A percentile compares a stretch with the other conserved stretches of the same genome.
Conservation (phyloP, 2,888 invertebrate genomes). For the Helleia helle region DNA sequence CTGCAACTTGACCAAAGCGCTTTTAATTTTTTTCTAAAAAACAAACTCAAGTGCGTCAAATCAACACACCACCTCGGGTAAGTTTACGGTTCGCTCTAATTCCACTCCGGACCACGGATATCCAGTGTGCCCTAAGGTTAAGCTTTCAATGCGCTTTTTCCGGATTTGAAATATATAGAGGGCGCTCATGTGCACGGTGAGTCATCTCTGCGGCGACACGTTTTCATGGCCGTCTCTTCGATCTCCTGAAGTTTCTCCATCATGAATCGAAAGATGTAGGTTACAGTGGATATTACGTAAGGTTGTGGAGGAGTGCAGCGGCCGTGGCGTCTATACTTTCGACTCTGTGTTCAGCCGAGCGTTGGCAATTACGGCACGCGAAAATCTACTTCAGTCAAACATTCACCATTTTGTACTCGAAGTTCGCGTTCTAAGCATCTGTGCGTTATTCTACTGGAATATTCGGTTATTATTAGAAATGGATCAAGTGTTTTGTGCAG, state of each 20-base stretch:
- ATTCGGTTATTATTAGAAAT: neutral
- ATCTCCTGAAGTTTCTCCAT: conserved; percentile 40
- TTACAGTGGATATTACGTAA: conserved; percentile 66
- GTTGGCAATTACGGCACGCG: conserved; percentile 56
- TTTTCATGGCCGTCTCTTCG: conserved; percentile 65
- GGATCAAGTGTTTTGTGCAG: conserved; percentile 10
- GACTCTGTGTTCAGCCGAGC: conserved; percentile 50
- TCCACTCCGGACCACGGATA: conserved; percentile 24
- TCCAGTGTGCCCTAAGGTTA: conserved; percentile 47
- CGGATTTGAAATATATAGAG: conserved; percentile 35
- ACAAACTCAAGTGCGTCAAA: conserved; percentile 36
- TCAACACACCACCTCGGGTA: conserved; percentile 52
- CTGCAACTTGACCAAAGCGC: conserved; percentile 60
- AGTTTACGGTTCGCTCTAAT: conserved; percentile 32
- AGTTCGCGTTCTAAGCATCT: conserved; percentile 38
- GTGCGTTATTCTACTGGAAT: conserved; percentile 15
- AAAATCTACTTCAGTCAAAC: conserved; percentile 64
- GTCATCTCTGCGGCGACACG: conserved; percentile 66
- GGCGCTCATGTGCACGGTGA: conserved; percentile 59
- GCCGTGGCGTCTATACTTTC: conserved; percentile 54
- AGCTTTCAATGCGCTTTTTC: conserved; percentile 38
- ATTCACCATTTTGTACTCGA: conserved; percentile 65
- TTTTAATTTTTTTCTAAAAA: conserved; percentile 39
- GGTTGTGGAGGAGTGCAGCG: conserved; percentile 52
- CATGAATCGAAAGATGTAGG: conserved; percentile 41